Evolutionary conservation across 2,113 vertebrate genomes (phyloP).

Genomic region (Polypterus senegalus): DNA sequence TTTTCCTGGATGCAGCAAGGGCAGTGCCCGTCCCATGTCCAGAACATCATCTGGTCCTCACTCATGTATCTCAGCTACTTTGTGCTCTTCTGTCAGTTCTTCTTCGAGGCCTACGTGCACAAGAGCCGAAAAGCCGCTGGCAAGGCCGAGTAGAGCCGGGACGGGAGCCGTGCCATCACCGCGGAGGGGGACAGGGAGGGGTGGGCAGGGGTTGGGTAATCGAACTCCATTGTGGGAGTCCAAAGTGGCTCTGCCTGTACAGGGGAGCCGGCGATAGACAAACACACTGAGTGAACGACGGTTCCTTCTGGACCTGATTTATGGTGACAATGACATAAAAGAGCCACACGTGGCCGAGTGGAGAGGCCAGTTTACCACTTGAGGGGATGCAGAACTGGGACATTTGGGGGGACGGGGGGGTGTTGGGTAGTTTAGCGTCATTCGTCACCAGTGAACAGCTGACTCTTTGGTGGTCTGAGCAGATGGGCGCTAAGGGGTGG

Average conservation of each 20-base stretch:
- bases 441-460: too few relatives aligned
- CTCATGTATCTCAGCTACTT: slow-evolving; percentile 99
- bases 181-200: slow-evolving; percentile 12
- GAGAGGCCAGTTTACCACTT: too few relatives aligned
- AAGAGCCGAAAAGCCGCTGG: slow-evolving; percentile 54
- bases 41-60: slow-evolving; percentile 96
- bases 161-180: slow-evolving; percentile 36
- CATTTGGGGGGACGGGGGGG: too few relatives aligned
- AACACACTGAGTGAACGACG: neutral
- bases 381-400: too few relatives aligned
- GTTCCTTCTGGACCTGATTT: too few relatives aligned
- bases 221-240: too few relatives aligned
- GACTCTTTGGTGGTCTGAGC: too few relatives aligned
- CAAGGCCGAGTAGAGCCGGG: slow-evolving; percentile 42
- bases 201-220: slow-evolving; percentile 9
- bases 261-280: slow-evolving; percentile 1
- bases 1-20: slow-evolving; percentile 96
- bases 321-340: too few relatives aligned
- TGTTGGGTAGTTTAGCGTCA: too few relatives aligned
- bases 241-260: too few relatives aligned
- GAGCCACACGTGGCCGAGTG: too few relatives aligned
- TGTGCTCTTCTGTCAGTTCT: slow-evolving; percentile 97
- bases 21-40: slow-evolving; percentile 88
- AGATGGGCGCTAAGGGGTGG: too few relatives aligned
- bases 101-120: slow-evolving; percentile 85